Base-by-base conservation (phyloP, 2,797 vertebrate genomes). In the Ciconia nigra region DNA sequence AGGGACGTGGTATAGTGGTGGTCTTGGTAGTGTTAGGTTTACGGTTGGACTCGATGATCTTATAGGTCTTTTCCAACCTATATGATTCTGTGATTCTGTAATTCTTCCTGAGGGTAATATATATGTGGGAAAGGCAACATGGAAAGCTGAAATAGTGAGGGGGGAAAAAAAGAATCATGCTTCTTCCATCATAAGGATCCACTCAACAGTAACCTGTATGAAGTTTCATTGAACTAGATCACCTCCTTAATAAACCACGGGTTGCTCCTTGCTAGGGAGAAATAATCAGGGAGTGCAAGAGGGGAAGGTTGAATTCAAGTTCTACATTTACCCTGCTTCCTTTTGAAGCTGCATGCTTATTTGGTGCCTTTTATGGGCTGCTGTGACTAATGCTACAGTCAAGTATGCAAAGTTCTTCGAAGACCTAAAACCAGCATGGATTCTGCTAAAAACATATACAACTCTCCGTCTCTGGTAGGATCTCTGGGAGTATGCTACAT, bases 331-430 rank as follows among this genome's bases (percentile, higher is more conserved):
- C 66, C 20, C 37, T 39, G 9, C 25, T 76, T 79, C 41, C 25
- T 86, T 70, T 70, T 39, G 47, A 91, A 88, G 52, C 28, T 78
- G 51, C n/a, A 46, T 59, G 26, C n/a, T 82, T 93, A 66, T 84
- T 83, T 90, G 59, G 16, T 62, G 37, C 47, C 58, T 91, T 49
- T 84, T 80, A 63, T 4, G 35, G 70, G 70, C 44, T 88, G 47
- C 80, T 90, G 80, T 92, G 93, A 90, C 74, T 96, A 95, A 94
- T 87, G 29, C 35, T 26, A 20, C 25, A 89, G 82, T 73, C 46
- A 89, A 88, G 31, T 33, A 81, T 41, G 25, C 42, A 69, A 73
- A 88, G 63, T 85, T 77, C 78, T 96, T 87, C 5, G 7, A 93
- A 91, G 70, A 93, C 52, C 35, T 92, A 92, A 96, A 89, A 24